These are phyloP conservation scores for Tinamus guttatus DNA, from an alignment of 2,113 vertebrate genomes.

Conservation along the genomic window DNA sequence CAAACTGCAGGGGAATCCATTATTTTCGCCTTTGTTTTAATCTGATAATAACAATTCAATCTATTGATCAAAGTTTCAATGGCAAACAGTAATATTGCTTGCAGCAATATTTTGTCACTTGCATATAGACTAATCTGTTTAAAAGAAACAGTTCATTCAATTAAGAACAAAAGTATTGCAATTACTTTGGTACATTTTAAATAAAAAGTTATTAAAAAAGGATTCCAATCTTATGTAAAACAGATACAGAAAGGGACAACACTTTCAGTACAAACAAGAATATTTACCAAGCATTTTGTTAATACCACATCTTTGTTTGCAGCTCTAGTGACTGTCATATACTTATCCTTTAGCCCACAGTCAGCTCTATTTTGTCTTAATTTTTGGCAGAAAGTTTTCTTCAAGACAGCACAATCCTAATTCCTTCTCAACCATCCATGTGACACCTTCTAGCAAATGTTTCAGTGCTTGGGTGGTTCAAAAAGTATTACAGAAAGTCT, in stretches of 20 bases:
- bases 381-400: not conserved
- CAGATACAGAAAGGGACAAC: not conserved
- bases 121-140: not conserved
- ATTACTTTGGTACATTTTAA: not conserved
- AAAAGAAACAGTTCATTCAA: not conserved
- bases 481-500: not conserved
- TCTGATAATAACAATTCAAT: not conserved
- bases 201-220: not conserved
- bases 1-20: not conserved
- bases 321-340: accelerated
- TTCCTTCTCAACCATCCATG: not conserved
- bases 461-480: not conserved
- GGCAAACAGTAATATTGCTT: not conserved
- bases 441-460: not conserved
- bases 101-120: not conserved
- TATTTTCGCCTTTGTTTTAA: not conserved
- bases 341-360: not conserved
- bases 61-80: not conserved
- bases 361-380: not conserved
- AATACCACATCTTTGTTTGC: not conserved
- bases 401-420: not conserved
- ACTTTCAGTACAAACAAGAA: not conserved
- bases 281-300: not conserved
- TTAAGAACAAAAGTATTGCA: not conserved
- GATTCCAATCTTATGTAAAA: not conserved